Evolutionary conservation across 2,888 invertebrate genomes (phyloP), one percentile per base, ranked within the genome.

Genomic region (Dolichopus griseipennis): DNA sequence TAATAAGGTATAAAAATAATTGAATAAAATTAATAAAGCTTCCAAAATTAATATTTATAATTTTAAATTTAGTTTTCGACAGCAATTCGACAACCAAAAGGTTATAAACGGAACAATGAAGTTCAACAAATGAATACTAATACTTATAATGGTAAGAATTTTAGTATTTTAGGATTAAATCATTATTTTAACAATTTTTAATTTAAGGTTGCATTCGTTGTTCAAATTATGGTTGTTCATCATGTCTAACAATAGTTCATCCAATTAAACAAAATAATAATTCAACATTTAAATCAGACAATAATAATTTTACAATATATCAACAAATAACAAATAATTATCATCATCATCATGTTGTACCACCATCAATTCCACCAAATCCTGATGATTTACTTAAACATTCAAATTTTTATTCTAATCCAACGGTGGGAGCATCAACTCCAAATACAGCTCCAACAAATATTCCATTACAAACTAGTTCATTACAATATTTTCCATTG

Each of bases 111-210:
- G 4, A 52, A 52, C 15, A 41, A 7, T 52, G 52, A 52, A 18
- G 18, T 7, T 4, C 52, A 52, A 52, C 52, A 63, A 27, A 63
- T 63, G 4, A 27, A 22, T 63, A 63, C 4, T 27, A 63, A 18
- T 63, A 63, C 15, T 63, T 63, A 27, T 63, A 63, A 63, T 63
- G 63, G 63, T 63, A 63, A 61, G 20, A 9, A n/a, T 20, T 63
- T 27, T 4, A 21, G 9, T 20, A 63, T 33, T 27, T 18, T 27
- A 21, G 7, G n/a, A 7, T 9, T 9, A 5, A 21, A 21, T 21
- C 3, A 21, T 9, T 20, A 21, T 20, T 20, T 61, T 61, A 1
- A 61, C 21, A 21, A 21, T 61, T 4, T 21, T 12, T 5, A 8
- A 12, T 63, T 63, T 27, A 15, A 63, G 63, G 22, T 63, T 63